Evolutionary conservation across 2,113 vertebrate genomes (phyloP).

Genomic region (Dipodomys spectabilis): DNA sequence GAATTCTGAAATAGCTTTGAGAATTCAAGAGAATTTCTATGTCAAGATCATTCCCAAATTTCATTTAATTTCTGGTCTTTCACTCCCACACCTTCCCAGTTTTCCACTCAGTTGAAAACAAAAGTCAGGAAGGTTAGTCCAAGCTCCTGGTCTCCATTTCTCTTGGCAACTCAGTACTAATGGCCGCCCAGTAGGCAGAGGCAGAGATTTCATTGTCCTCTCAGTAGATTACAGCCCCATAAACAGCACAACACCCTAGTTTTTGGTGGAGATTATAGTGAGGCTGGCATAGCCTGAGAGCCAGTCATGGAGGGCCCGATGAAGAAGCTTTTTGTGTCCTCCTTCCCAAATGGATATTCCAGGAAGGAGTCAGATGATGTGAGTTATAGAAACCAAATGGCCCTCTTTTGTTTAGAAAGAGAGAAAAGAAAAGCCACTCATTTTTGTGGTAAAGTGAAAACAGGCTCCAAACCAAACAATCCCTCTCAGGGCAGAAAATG

Average conservation of each 20-base stretch:
- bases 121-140: not conserved
- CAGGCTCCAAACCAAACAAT: slow-evolving; percentile 78
- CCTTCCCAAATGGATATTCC: slow-evolving; percentile 77
- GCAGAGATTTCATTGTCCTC: not conserved
- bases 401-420: slow-evolving; percentile 81
- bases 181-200: not conserved
- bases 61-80: not conserved
- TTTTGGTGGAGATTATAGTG: not conserved
- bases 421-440: slow-evolving; percentile 56
- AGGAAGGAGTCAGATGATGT: slow-evolving; percentile 83
- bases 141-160: not conserved
- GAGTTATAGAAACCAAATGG: slow-evolving; percentile 84
- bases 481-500: slow-evolving; percentile 73
- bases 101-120: slow-evolving; percentile 31
- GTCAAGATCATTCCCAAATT: slow-evolving; percentile 44
- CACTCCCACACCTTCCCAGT: not conserved
- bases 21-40: slow-evolving; percentile 10
- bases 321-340: slow-evolving; percentile 59
- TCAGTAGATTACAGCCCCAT: not conserved
- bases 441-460: slow-evolving; percentile 84
- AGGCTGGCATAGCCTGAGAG: not conserved
- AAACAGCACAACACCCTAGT: not conserved
- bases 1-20: slow-evolving; percentile 37
- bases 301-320: slow-evolving; percentile 16
- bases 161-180: not conserved